Conservation (phyloP, 1,140 invertebrate genomes). For the Papilio aristodemus region DNA sequence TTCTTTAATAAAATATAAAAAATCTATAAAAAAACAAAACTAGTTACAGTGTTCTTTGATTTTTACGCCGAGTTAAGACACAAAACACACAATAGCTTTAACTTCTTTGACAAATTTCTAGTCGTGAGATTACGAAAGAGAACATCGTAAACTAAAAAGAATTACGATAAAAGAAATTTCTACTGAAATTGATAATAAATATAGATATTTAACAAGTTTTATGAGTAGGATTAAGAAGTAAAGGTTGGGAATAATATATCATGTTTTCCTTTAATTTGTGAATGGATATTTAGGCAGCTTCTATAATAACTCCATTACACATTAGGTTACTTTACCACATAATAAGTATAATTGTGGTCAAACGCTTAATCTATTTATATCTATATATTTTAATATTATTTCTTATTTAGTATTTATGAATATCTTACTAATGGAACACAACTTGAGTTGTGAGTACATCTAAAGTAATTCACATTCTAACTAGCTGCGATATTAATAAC, state of each 20-base stretch:
- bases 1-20: neutral
- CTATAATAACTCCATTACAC: too few relatives aligned
- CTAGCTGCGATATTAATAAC: too few relatives aligned
- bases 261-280: too few relatives aligned
- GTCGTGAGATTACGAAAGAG: conserved; percentile 8
- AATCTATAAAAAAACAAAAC: neutral
- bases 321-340: too few relatives aligned
- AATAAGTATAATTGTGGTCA: too few relatives aligned
- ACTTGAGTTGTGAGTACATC: too few relatives aligned
- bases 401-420: too few relatives aligned
- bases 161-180: conserved; percentile 1
- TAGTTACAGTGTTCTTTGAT: neutral
- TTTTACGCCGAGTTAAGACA: neutral
- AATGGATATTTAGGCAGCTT: too few relatives aligned
- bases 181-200: neutral
- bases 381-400: too few relatives aligned
- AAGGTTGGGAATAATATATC: neutral
- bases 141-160: neutral
- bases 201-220: neutral
- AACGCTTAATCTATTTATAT: too few relatives aligned
- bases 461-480: too few relatives aligned
- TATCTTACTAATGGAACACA: too few relatives aligned
- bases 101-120: neutral
- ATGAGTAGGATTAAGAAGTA: neutral
- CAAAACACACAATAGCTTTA: conserved; percentile 5